Percentiles rank a stretch among this genome's conserved stretches.
Evolutionary conservation across 2,888 invertebrate species (phyloP).

Genomic region (Clivina fossor): DNA sequence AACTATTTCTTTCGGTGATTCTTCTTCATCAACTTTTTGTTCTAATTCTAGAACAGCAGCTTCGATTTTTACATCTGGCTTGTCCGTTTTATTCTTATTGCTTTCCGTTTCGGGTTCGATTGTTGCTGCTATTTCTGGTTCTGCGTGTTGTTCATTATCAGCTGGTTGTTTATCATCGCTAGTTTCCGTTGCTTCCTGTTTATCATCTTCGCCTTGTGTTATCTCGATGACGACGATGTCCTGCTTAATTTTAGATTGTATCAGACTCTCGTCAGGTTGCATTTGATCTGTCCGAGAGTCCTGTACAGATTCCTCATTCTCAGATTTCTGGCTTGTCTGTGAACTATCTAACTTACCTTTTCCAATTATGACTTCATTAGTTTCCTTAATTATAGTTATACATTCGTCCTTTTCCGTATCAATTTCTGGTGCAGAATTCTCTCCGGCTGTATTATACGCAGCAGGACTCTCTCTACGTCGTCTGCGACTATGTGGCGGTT

Average conservation of each 20-base stretch:
- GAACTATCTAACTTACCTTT: slow-evolving; percentile 51
- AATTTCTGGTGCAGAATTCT: slow-evolving; percentile 36
- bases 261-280: slow-evolving; percentile 16
- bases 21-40: slow-evolving; percentile 40
- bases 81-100: slow-evolving; percentile 42
- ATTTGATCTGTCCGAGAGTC: slow-evolving; percentile 22
- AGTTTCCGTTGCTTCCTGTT: slow-evolving; percentile 4
- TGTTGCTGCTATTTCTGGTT: slow-evolving; percentile 54
- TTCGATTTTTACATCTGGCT: slow-evolving; percentile 22
- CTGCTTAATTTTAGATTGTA: slow-evolving; percentile 18
- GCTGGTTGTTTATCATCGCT: neutral
- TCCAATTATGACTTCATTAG: slow-evolving; percentile 46
- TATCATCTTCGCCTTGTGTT: neutral
- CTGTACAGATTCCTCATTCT: slow-evolving; percentile 22
- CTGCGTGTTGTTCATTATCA: slow-evolving; percentile 47
- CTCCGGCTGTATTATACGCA: slow-evolving; percentile 23
- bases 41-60: slow-evolving; percentile 41
- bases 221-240: neutral
- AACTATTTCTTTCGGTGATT: slow-evolving; percentile 20
- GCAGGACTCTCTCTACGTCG: slow-evolving; percentile 27
- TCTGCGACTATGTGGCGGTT: slow-evolving; percentile 50
- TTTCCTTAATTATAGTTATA: slow-evolving; percentile 43
- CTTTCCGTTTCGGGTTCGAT: slow-evolving; percentile 45
- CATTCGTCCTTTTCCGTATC: slow-evolving; percentile 38
- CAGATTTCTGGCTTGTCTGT: slow-evolving; percentile 20